Conservation (phyloP, 1,140 invertebrate species). For the Gerris buenoi region DNA sequence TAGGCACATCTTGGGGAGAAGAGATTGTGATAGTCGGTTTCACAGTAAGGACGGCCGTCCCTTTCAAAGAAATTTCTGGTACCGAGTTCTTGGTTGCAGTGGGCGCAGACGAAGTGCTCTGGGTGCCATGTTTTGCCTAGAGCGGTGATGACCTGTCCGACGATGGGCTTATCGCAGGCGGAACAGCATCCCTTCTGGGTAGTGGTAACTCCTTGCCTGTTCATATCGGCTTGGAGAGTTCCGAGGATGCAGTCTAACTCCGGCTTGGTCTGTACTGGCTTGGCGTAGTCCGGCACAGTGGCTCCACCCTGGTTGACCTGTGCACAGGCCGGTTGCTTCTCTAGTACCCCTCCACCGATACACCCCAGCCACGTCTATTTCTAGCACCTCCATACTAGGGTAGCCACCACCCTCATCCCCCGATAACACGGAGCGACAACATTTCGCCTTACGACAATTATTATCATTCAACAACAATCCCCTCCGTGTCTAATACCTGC, state of each 20-base stretch:
- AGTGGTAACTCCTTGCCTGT: constrained; percentile 89
- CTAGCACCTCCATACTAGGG: neutral
- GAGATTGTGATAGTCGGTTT: constrained; percentile 93
- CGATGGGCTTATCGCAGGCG: constrained; percentile 94
- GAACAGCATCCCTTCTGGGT: constrained; percentile 96
- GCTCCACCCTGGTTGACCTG: constrained; percentile 15
- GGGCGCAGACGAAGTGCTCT: constrained; percentile 94
- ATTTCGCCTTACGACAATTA: too few species aligned
- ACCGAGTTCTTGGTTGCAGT: constrained; percentile 90
- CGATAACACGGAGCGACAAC: too few species aligned
- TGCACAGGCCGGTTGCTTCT: neutral
- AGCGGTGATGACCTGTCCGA: constrained; percentile 92
- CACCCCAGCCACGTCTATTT: constrained; percentile 1
- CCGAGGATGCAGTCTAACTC: constrained; percentile 85
- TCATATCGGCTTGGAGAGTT: constrained; percentile 85
- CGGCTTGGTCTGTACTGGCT: constrained; percentile 32
- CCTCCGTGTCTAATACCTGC: too few species aligned
- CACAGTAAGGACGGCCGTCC: constrained; percentile 91
- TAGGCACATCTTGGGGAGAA: constrained; percentile 96
- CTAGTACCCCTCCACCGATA: constrained; percentile 4
- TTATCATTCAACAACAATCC: too few species aligned
- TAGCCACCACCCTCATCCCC: constrained; percentile 4
- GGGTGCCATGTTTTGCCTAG: constrained; percentile 99
- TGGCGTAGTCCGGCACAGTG: constrained; percentile 54
- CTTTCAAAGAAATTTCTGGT: constrained; percentile 98